Evolutionary conservation across 2,888 invertebrate genomes (phyloP).

Genomic region (Drosophila koepferae): DNA sequence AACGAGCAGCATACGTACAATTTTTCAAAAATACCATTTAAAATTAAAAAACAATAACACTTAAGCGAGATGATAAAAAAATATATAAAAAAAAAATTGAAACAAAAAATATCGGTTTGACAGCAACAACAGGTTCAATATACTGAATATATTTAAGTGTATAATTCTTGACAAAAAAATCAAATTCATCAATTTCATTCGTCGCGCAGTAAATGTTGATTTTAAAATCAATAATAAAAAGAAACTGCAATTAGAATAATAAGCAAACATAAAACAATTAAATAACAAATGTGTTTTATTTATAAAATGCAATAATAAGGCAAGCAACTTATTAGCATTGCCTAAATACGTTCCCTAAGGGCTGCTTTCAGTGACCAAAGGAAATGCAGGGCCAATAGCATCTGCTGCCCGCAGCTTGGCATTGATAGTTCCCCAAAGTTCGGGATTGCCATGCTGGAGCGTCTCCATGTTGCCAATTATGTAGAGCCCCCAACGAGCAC

Average conservation of each 20-base stretch:
- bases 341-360: not conserved
- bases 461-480: constrained; percentile 90
- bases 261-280: constrained; percentile 28
- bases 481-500: constrained; percentile 90
- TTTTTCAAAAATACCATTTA: constrained; percentile 40
- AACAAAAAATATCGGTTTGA: constrained; percentile 45
- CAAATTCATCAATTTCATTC: constrained; percentile 30
- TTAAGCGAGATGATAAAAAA: constrained; percentile 15
- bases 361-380: constrained; percentile 27
- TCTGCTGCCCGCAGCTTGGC: constrained; percentile 85
- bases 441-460: constrained; percentile 86
- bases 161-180: constrained; percentile 28
- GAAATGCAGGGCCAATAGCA: constrained; percentile 86
- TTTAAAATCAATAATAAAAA: constrained; percentile 23
- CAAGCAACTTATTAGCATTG: not conserved
- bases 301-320: not conserved
- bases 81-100: not conserved
- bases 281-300: constrained; percentile 26
- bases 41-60: constrained; percentile 28
- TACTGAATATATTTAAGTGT: constrained; percentile 41
- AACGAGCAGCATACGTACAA: constrained; percentile 55
- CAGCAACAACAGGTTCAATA: constrained; percentile 42
- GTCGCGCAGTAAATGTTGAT: constrained; percentile 28
- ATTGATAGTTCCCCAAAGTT: constrained; percentile 86
- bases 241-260: constrained; percentile 42